A percentile compares a stretch with the other conserved stretches of the same genome.
phyloP scores from a whole-genome alignment of 2,797 vertebrate species.

The Syngnathus rostellatus region DNA sequence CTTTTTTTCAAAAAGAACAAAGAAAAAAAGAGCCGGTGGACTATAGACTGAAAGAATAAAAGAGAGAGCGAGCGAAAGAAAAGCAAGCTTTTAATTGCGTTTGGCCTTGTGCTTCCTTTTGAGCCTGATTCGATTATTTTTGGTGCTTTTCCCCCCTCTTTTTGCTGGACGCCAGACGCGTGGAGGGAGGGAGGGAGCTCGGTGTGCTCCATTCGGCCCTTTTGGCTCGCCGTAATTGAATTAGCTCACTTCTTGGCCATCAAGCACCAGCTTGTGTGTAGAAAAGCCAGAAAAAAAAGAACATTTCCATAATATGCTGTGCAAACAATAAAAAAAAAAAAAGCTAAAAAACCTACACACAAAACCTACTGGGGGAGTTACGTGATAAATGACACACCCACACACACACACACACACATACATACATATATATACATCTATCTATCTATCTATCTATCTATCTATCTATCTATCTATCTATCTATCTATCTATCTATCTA shows the following conservation, averaged over 20 bases:
- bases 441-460: no score
- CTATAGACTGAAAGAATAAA: slow-evolving; percentile 48
- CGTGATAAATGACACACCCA: background rate
- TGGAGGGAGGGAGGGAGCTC: slow-evolving; percentile 78
- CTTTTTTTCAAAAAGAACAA: slow-evolving; percentile 51
- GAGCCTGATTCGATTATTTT: slow-evolving; percentile 95
- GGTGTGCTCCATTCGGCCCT: slow-evolving; percentile 87
- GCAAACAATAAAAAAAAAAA: slow-evolving; percentile 72
- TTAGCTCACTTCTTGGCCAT: slow-evolving; percentile 80
- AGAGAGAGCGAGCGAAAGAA: slow-evolving; percentile 74
- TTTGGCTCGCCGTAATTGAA: slow-evolving; percentile 91
- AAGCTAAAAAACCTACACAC: slow-evolving; percentile 52
- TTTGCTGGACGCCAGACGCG: slow-evolving; percentile 88
- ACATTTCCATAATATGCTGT: slow-evolving; percentile 70
- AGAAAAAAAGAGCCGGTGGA: slow-evolving; percentile 26
- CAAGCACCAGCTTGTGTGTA: slow-evolving; percentile 82
- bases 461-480: no score
- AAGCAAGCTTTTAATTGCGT: slow-evolving; percentile 90
- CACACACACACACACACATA: no score
- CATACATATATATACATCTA: no score
- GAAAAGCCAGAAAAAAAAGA: slow-evolving; percentile 73
- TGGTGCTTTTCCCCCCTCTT: slow-evolving; percentile 69
- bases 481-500: no score
- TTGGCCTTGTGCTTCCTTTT: slow-evolving; percentile 93
- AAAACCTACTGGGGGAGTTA: slow-evolving; percentile 18